These are phyloP conservation scores for Peromyscus polionotus DNA, from an alignment of 2,113 vertebrate genomes.

Conservation along the genomic window DNA sequence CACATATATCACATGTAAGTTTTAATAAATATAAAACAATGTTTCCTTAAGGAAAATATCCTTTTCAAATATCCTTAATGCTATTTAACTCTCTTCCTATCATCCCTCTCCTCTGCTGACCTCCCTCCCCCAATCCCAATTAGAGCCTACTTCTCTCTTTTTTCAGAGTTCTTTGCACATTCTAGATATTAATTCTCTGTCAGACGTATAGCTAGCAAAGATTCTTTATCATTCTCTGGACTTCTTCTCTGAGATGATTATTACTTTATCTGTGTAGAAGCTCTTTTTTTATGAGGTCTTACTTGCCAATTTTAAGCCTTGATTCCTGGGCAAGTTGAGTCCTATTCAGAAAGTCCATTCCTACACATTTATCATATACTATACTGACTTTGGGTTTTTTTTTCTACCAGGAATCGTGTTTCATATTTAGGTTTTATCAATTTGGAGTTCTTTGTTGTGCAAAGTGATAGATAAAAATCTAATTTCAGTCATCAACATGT, in stretches of 20 bases:
- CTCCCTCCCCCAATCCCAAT: background rate
- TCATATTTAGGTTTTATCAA: background rate
- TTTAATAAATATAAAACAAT: background rate
- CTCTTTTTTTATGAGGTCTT: too few relatives aligned
- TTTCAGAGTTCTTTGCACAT: background rate
- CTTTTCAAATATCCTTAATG: background rate
- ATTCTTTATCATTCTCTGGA: background rate
- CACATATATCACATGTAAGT: background rate
- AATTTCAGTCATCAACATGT: background rate
- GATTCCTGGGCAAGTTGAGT: background rate
- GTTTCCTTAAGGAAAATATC: background rate
- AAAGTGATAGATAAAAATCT: background rate
- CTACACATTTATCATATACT: background rate
- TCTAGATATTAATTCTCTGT: background rate
- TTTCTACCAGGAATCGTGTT: background rate
- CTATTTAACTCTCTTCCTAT: background rate
- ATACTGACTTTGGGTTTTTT: background rate
- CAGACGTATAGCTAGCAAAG: background rate
- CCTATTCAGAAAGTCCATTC: background rate
- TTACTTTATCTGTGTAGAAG: background rate
- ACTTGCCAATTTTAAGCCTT: background rate
- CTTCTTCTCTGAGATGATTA: background rate
- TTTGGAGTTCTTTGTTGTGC: background rate
- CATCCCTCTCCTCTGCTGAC: background rate
- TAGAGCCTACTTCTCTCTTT: background rate